Conservation (phyloP, 2,797 vertebrate species). For the Rhinogobio ventralis region DNA sequence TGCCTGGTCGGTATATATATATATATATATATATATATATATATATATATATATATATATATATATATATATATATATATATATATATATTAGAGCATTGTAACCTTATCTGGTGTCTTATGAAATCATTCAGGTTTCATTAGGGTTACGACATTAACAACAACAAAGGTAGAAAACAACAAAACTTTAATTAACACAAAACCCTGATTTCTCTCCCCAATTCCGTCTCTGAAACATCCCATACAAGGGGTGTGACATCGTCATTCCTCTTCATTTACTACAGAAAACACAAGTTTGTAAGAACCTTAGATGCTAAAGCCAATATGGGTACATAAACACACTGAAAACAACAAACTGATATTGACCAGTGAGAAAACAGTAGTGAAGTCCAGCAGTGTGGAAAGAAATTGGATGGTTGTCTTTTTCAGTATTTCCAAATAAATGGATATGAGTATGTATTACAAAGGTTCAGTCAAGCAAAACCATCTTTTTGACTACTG, state of each 20-base stretch:
- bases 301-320: slow-evolving; percentile 47
- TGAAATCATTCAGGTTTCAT: not conserved
- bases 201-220: slow-evolving; percentile 9
- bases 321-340: slow-evolving; percentile 49
- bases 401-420: not conserved
- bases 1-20: no score
- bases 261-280: slow-evolving; percentile 42
- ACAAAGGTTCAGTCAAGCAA: slow-evolving; percentile 8
- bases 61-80: no score
- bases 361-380: not conserved
- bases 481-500: not conserved
- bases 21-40: no score
- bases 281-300: slow-evolving; percentile 42
- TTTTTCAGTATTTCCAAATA: not conserved
- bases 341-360: not conserved
- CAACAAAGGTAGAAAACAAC: slow-evolving; percentile 52
- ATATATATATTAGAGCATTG: no score
- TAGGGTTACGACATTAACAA: not conserved
- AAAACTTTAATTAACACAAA: slow-evolving; percentile 58
- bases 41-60: no score
- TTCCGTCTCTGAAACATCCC: slow-evolving; percentile 41
- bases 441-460: not conserved
- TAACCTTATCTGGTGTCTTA: not conserved
- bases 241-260: slow-evolving; percentile 45
- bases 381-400: slow-evolving; percentile 16